phyloP scores from a whole-genome alignment of 2,797 vertebrate genomes.

The Adrianichthys oophorus region DNA sequence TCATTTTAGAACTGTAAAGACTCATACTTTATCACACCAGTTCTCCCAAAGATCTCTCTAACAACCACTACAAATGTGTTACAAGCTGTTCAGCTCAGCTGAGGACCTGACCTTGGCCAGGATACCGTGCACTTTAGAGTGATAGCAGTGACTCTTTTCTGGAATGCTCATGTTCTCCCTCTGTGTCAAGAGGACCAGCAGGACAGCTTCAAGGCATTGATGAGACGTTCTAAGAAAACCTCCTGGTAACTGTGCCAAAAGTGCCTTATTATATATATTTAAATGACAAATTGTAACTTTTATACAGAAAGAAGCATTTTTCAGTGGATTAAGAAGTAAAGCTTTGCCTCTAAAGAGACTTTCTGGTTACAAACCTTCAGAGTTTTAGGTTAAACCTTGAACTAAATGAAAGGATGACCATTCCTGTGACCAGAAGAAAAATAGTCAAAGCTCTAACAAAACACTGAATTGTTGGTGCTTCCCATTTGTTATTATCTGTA shows the following conservation, averaged over 20 bases:
- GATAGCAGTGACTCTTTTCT: slow-evolving; percentile 9
- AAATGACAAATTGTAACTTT: too few relatives aligned
- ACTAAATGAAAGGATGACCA: too few relatives aligned
- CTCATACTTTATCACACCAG: slow-evolving; percentile 9
- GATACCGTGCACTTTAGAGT: slow-evolving; percentile 26
- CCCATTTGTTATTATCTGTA: too few relatives aligned
- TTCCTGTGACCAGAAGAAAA: too few relatives aligned
- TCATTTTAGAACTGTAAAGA: slow-evolving; percentile 12
- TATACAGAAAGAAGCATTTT: too few relatives aligned
- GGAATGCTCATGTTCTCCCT: slow-evolving; percentile 1
- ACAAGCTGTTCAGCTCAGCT: slow-evolving; percentile 10
- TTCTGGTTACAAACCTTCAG: too few relatives aligned
- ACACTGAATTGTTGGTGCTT: too few relatives aligned
- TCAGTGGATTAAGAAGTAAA: too few relatives aligned
- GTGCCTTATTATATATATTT: too few relatives aligned
- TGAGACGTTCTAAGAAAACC: slow-evolving; percentile 13
- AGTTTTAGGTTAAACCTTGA: too few relatives aligned
- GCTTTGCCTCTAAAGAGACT: too few relatives aligned
- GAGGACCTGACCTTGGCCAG: slow-evolving; percentile 8
- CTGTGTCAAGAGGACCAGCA: neutral
- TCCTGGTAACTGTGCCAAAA: neutral
- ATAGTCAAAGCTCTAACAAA: too few relatives aligned
- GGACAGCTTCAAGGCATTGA: neutral
- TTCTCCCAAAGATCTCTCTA: slow-evolving; percentile 36
- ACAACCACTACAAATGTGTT: slow-evolving; percentile 5